phyloP scores from a whole-genome alignment of 1,140 invertebrate genomes.

The Acromyrmex charruanus region DNA sequence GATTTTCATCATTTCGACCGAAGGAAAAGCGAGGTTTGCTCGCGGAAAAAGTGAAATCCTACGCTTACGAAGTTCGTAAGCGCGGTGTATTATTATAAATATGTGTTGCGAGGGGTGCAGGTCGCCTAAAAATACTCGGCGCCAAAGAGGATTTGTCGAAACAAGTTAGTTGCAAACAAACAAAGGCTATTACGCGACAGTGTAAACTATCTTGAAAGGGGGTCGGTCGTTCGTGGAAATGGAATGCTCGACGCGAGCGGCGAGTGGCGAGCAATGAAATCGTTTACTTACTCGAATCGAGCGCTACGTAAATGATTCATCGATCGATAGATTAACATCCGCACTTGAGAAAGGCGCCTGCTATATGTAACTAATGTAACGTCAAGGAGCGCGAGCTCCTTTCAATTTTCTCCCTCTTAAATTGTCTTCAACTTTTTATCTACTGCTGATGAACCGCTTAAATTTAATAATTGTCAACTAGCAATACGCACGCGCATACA shows the following conservation, averaged over 20 bases:
- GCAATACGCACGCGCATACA: too few relatives aligned
- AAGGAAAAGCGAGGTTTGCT: not conserved
- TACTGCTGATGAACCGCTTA: too few relatives aligned
- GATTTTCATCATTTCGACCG: not conserved
- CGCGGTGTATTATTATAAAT: not conserved
- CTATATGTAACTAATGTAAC: not conserved
- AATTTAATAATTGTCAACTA: too few relatives aligned
- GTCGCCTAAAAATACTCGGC: conserved; percentile 32
- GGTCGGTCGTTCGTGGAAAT: conserved; percentile 50
- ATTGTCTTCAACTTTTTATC: not conserved
- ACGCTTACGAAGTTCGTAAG: not conserved
- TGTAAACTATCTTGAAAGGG: conserved; percentile 52
- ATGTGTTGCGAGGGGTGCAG: too few relatives aligned
- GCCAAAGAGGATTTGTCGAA: conserved; percentile 9
- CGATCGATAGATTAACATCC: conserved; percentile 73
- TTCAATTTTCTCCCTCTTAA: too few relatives aligned
- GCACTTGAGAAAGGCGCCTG: conserved; percentile 27
- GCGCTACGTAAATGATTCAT: conserved; percentile 64
- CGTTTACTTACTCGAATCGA: conserved; percentile 35
- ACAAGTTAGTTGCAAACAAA: conserved; percentile 38
- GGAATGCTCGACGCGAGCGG: not conserved
- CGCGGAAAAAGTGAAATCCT: not conserved
- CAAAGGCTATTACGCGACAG: conserved; percentile 38
- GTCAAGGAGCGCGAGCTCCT: not conserved
- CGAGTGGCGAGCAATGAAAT: conserved; percentile 57